Evolutionary conservation across 2,113 vertebrate species (phyloP).

Genomic region (Dromaius novaehollandiae): DNA sequence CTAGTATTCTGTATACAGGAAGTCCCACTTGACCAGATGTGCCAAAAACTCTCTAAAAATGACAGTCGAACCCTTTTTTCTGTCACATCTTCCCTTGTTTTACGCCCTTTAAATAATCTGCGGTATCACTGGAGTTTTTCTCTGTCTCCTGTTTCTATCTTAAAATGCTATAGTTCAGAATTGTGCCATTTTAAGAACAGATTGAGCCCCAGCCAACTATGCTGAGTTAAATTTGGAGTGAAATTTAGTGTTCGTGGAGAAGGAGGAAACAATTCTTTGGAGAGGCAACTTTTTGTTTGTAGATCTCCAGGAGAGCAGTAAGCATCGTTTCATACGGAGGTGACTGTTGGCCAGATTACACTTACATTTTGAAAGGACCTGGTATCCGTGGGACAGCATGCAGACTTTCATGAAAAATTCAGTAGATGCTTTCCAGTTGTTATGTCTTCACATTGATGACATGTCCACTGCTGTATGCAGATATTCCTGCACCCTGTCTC

Average conservation of each 20-base stretch:
- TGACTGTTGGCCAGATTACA: background rate
- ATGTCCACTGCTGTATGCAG: rapidly evolving
- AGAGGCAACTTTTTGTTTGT: background rate
- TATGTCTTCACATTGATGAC: background rate
- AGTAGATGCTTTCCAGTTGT: background rate
- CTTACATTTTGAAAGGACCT: background rate
- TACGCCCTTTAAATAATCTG: background rate
- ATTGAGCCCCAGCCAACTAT: background rate
- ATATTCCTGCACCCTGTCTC: background rate
- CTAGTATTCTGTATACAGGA: background rate
- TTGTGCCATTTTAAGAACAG: background rate
- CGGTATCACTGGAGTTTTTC: background rate
- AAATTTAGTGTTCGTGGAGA: constrained; percentile 20
- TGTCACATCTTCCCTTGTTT: background rate
- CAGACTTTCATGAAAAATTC: background rate
- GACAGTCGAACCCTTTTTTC: background rate
- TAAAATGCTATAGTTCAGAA: background rate
- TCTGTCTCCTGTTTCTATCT: background rate
- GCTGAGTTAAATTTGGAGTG: background rate
- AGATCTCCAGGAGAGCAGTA: rapidly evolving
- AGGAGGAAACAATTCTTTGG: background rate
- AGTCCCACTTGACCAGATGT: background rate
- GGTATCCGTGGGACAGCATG: background rate
- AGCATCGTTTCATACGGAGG: background rate
- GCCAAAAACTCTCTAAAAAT: background rate